phyloP scores from a whole-genome alignment of 2,113 vertebrate genomes.

The Reinhardtius hippoglossoides region DNA sequence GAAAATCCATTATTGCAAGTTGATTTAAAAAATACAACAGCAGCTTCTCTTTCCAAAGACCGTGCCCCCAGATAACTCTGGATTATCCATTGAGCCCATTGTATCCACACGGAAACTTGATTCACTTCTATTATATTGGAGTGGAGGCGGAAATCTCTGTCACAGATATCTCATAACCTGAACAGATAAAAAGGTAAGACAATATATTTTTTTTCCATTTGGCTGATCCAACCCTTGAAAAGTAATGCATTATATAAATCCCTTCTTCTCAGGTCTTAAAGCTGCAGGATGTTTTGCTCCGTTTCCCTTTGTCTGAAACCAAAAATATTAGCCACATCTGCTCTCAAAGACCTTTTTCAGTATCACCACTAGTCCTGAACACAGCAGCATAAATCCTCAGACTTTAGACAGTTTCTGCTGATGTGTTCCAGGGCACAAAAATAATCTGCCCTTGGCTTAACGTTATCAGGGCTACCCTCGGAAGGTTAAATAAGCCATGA shows the following conservation, averaged over 20 bases:
- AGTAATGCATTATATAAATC: neutral
- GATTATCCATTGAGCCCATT: neutral
- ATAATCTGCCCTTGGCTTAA: conserved; percentile 17
- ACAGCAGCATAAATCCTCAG: conserved; percentile 8
- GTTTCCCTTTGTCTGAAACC: conserved; percentile 12
- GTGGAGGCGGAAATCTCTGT: neutral
- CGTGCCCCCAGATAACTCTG: neutral
- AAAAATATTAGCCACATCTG: conserved; percentile 10
- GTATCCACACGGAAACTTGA: neutral
- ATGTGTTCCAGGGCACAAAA: conserved; percentile 31
- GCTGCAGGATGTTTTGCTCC: neutral
- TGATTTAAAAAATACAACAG: neutral
- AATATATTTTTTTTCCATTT: neutral
- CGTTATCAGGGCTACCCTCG: conserved; percentile 18
- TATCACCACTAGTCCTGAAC: conserved; percentile 33
- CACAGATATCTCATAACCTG: neutral
- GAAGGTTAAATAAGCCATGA: conserved; percentile 52
- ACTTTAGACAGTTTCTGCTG: conserved; percentile 21
- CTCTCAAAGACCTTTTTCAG: conserved; percentile 13
- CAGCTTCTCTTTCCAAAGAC: neutral
- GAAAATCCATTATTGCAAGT: no score
- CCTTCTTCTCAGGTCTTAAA: neutral
- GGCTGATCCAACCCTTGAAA: neutral
- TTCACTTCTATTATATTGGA: neutral
- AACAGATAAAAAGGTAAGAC: neutral